Conservation (phyloP, 92 coral and sea anemone species). For the Umimayanthus kanabou region DNA sequence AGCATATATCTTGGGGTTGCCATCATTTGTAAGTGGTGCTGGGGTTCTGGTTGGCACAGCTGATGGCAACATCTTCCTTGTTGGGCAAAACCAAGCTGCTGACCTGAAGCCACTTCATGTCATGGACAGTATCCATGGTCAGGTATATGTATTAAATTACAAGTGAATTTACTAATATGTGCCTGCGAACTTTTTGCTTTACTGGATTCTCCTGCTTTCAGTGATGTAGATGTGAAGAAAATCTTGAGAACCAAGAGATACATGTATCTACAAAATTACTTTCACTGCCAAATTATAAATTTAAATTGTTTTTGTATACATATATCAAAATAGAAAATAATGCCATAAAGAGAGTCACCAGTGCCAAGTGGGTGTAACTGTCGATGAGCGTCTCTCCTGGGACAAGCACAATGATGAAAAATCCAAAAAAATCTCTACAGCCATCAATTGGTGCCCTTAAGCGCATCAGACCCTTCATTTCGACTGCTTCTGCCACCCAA, state of each 20-base stretch:
- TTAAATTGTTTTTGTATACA: too few species aligned
- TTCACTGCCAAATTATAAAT: too few species aligned
- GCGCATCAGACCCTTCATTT: too few species aligned
- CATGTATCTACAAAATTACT: too few species aligned
- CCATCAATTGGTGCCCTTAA: too few species aligned
- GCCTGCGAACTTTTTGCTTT: not conserved
- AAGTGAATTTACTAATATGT: not conserved
- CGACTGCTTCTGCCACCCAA: too few species aligned
- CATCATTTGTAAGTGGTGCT: constrained; percentile 4
- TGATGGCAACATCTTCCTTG: constrained; percentile 24
- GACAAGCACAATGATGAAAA: too few species aligned
- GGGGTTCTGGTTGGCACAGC: constrained; percentile 31
- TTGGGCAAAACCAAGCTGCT: not conserved
- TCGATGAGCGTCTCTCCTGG: too few species aligned
- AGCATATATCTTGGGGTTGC: constrained; percentile 30
- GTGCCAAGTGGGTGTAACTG: too few species aligned
- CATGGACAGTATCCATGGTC: constrained; percentile 41
- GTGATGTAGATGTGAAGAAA: not conserved
- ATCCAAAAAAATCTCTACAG: too few species aligned
- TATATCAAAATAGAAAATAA: too few species aligned
- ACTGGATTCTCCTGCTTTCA: not conserved
- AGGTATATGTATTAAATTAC: not conserved
- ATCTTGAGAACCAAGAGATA: not conserved
- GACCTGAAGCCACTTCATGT: constrained; percentile 13
- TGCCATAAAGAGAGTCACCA: too few species aligned